phyloP scores from a whole-genome alignment of 2,888 invertebrate species.

The Pteria penguin region DNA sequence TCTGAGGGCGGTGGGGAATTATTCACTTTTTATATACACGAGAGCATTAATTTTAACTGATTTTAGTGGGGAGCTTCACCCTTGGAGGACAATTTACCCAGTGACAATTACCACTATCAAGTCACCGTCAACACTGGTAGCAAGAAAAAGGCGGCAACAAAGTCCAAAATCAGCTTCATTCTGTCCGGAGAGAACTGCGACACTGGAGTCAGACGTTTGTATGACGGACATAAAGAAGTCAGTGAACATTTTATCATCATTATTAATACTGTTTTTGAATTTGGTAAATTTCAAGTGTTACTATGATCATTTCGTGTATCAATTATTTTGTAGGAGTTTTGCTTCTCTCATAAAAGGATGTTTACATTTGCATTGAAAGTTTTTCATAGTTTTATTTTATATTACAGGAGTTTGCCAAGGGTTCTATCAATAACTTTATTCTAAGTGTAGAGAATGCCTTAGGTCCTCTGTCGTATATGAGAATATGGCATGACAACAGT shows the following conservation, averaged over 20 bases:
- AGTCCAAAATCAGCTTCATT: constrained; percentile 77
- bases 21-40: no score
- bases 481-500: constrained; percentile 80
- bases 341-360: no score
- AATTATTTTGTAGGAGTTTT: no score
- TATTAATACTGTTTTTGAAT: no score
- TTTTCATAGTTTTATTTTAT: background rate
- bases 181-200: constrained; percentile 78
- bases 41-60: background rate
- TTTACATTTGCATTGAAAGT: background rate
- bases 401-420: constrained; percentile 71
- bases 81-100: constrained; percentile 80
- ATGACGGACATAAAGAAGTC: constrained; percentile 78
- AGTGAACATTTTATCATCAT: no score
- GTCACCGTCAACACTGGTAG: constrained; percentile 80
- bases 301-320: no score
- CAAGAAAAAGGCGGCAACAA: constrained; percentile 73
- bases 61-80: constrained; percentile 80
- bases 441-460: constrained; percentile 76
- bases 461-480: constrained; percentile 76
- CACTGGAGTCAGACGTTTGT: constrained; percentile 76
- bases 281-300: no score
- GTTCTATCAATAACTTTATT: constrained; percentile 78
- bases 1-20: no score
- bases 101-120: constrained; percentile 81